Conservation (phyloP, 2,888 invertebrate genomes). For the Allophyes oxyacanthae region DNA sequence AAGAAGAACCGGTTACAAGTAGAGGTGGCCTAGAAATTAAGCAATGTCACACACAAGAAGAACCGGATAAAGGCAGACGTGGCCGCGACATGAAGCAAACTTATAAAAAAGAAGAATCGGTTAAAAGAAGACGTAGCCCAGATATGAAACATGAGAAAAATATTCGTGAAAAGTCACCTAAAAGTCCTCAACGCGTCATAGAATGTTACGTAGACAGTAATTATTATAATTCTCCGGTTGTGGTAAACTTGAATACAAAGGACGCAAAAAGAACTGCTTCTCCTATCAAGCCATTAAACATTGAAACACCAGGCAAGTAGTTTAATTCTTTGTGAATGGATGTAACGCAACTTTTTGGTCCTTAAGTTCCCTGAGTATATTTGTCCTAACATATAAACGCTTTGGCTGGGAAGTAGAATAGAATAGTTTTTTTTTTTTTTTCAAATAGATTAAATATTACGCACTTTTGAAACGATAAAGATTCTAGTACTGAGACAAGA, state of each 20-base stretch:
- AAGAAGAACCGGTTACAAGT: too few relatives aligned
- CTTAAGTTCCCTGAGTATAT: too few relatives aligned
- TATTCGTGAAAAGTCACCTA: background rate
- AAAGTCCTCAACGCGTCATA: conserved; percentile 4
- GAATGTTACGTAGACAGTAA: conserved; percentile 7
- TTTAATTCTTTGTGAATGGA: background rate
- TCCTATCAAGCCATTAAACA: conserved; percentile 32
- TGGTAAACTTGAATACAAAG: background rate
- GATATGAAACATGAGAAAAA: background rate
- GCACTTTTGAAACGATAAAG: too few relatives aligned
- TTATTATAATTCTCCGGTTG: background rate
- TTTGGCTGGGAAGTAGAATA: too few relatives aligned
- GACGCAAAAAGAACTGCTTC: conserved; percentile 4
- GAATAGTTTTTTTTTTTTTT: too few relatives aligned
- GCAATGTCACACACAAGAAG: too few relatives aligned
- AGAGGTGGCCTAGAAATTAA: too few relatives aligned
- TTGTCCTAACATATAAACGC: too few relatives aligned
- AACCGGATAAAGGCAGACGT: too few relatives aligned
- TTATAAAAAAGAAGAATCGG: background rate
- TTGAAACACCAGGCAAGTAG: conserved; percentile 19
- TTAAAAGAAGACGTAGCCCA: background rate
- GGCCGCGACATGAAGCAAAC: background rate
- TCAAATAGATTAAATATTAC: too few relatives aligned
- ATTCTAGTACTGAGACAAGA: too few relatives aligned
- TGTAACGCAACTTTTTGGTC: too few relatives aligned